Base-by-base conservation (phyloP, 1,140 invertebrate genomes). In the Drepana arcuata region DNA sequence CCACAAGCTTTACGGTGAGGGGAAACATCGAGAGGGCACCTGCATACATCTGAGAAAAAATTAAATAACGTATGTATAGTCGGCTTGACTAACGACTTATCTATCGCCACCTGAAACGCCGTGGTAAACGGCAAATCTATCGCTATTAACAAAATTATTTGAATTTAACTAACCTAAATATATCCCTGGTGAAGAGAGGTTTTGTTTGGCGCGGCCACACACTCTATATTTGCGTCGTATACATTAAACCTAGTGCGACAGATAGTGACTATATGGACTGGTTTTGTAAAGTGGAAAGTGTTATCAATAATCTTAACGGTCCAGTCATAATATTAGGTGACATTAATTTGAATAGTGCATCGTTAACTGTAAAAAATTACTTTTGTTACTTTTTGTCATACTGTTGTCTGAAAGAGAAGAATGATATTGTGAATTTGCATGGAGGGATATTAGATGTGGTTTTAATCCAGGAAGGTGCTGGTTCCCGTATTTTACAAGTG, bases 241-340 rank as follows among this genome's bases (percentile, higher is more conserved):
- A 48, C 33, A 28, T 48, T 5, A 43, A 48, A 29, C 46, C 46
- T 32, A n/a, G n/a, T n/a, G n/a, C n/a, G n/a, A n/a, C n/a, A n/a
- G n/a, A n/a, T n/a, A n/a, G n/a, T n/a, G n/a, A 35, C 11, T 42
- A 42, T 11, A 35, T 42, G 40, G n/a, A 24, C 2, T 30, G 9
- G 15, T 41, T 41, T 12, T 10, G 14, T 31, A 41, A 41, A 41
- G 16, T 41, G 10, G 38, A 41, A 18, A 41, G 38, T 33, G 26
- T 41, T 21, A 37, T 21, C 16, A 7, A 31, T 25, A 16, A 10
- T 16, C 6, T 31, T 7, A 31, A 39, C 13, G 28, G 28, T 3
- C 7, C 7, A n/a, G n/a, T 39, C 11, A 1, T 39, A 2, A 39
- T 39, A 24, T 25, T 14, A 5, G 36, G 36, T 12, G 36, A 39